Conservation (phyloP, 37 sponge, comb jelly and placozoan species). For the Spongilla lacustris region DNA sequence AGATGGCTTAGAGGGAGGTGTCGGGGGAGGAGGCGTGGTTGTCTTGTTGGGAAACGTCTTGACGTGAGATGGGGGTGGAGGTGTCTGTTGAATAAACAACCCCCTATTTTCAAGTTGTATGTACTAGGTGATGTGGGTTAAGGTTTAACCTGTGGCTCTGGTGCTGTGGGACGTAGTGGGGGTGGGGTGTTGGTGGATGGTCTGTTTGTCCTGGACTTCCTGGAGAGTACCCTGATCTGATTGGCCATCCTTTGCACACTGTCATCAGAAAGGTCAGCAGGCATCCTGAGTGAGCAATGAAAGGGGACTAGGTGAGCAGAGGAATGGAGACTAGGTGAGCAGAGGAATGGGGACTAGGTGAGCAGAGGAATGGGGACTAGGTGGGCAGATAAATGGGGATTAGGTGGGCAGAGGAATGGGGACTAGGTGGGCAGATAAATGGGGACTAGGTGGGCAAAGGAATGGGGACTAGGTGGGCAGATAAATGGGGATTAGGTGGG, state of each 20-base stretch:
- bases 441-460: too few species aligned
- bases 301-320: too few species aligned
- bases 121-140: neutral
- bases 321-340: too few species aligned
- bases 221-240: slow-evolving; percentile 28
- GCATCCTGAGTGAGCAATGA: slow-evolving; percentile 6
- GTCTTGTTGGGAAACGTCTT: neutral
- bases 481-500: too few species aligned
- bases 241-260: slow-evolving; percentile 45
- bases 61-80: neutral
- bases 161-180: neutral
- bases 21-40: slow-evolving; percentile 6
- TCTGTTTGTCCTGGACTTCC: slow-evolving; percentile 9
- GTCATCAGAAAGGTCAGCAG: slow-evolving; percentile 34
- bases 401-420: too few species aligned
- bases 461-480: too few species aligned
- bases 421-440: too few species aligned
- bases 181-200: neutral
- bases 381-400: too few species aligned
- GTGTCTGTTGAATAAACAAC: too few species aligned
- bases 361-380: too few species aligned
- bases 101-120: neutral
- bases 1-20: neutral
- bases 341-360: too few species aligned
- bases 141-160: neutral